These are phyloP conservation scores for Dunckerocampus dactyliophorus DNA, from an alignment of 2,113 vertebrate genomes.

Conservation along the genomic window DNA sequence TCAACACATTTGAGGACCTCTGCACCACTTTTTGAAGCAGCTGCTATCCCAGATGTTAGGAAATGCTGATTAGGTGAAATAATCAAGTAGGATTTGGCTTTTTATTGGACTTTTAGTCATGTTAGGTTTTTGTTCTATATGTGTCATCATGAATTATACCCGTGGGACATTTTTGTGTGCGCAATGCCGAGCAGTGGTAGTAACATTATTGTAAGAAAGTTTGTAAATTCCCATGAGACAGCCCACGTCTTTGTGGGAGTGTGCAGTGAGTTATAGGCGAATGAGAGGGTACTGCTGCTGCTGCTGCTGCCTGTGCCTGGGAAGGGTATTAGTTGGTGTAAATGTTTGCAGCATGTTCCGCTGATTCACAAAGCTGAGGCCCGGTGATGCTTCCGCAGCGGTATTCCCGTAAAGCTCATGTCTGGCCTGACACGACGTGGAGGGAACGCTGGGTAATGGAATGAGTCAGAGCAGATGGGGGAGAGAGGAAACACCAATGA, in stretches of 20 bases:
- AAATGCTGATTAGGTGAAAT: too few species aligned
- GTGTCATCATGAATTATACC: not conserved
- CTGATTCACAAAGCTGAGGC: constrained; percentile 68
- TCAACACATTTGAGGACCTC: too few species aligned
- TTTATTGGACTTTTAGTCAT: too few species aligned
- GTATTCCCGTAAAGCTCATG: constrained; percentile 70
- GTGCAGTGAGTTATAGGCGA: constrained; percentile 65
- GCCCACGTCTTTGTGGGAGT: constrained; percentile 47
- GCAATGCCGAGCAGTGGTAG: not conserved
- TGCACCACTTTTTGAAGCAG: too few species aligned
- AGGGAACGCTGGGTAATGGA: constrained; percentile 63
- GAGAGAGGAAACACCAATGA: constrained; percentile 41
- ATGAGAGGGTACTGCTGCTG: constrained; percentile 24
- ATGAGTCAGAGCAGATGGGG: constrained; percentile 56
- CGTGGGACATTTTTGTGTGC: too few species aligned
- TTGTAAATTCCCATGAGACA: constrained; percentile 36
- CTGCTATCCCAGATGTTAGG: too few species aligned
- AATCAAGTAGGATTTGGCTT: too few species aligned
- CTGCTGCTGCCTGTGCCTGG: constrained; percentile 30
- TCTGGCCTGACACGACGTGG: constrained; percentile 43
- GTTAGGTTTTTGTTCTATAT: too few species aligned
- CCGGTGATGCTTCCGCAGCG: constrained; percentile 67
- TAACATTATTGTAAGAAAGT: constrained; percentile 33
- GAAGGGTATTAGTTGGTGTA: constrained; percentile 50
- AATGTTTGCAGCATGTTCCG: constrained; percentile 71